Base-by-base conservation (phyloP, 2,888 invertebrate species). In the Orthosia cruda region DNA sequence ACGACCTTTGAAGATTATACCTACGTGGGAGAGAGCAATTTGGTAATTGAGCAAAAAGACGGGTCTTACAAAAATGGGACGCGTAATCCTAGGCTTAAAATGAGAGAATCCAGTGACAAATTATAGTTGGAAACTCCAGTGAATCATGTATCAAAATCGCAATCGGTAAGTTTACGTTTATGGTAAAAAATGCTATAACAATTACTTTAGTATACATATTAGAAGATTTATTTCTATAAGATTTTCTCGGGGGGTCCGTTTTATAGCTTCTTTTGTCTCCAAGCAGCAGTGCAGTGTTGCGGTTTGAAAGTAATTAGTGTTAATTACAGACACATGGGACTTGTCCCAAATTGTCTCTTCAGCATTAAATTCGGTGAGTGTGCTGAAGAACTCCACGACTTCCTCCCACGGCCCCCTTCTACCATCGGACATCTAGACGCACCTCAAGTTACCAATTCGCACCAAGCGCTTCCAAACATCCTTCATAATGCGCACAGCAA, bases 1-100 rank as follows among this genome's bases (percentile, higher is more conserved):
- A 45, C 4, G n/a, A 57, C 54, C 47, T 52, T 49, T 32, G 20
- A 45, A 76, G n/a, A 18, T 49, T 20, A 3, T 23, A 15, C 16
- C 23, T 16, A 20, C 15, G 55, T 40, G 20, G 75, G 54, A 47
- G 32, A 23, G 45, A 52, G 64, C 45, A 47, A 72, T 65, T 65
- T 55, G 5, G 18, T 26, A 66, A 66, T 49, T 62, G 32, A 13
- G 20, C 23, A 54, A 65, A 79, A 65, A 23, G 1, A n/a, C 18
- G 57, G 23, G 4, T 40, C n/a, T 15, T 18, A 40, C 23, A 58
- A 52, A 77, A 62, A 63, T 26, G 16, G n/a, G 13, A 16, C 15
- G 15, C 23, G 7, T 4, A 13, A 61, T 40, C 2, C 23, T 26
- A 15, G 18, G 2, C 32, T 49, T n/a, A 40, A 20, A 76, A 59